These are phyloP conservation scores for Gambelia wislizenii DNA, from an alignment of 2,797 vertebrate genomes.

Conservation along the genomic window DNA sequence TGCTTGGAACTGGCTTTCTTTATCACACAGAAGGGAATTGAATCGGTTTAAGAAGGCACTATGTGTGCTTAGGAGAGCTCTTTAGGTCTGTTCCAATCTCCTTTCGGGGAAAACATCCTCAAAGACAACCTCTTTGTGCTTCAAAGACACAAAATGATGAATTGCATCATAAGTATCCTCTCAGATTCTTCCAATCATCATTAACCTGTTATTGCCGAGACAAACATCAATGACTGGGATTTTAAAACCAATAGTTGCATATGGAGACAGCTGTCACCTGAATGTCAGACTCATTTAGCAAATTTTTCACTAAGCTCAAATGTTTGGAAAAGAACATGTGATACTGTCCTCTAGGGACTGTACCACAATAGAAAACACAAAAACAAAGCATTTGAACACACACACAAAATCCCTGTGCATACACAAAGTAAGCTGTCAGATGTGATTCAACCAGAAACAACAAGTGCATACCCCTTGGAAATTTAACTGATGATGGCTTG, in stretches of 20 bases:
- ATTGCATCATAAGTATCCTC: neutral
- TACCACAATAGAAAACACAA: neutral
- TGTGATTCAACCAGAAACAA: neutral
- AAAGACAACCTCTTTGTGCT: slow-evolving; percentile 12
- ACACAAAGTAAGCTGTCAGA: neutral
- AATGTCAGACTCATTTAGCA: neutral
- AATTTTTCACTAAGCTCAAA: neutral
- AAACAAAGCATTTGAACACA: neutral
- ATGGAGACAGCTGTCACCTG: slow-evolving; percentile 4
- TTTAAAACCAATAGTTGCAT: neutral
- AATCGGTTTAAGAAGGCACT: slow-evolving; percentile 58
- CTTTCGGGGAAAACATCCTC: neutral
- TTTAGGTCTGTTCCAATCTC: slow-evolving; percentile 41
- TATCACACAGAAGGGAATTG: slow-evolving; percentile 69
- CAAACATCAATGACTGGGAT: neutral
- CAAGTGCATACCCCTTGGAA: neutral
- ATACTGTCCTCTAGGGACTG: neutral
- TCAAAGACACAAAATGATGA: slow-evolving; percentile 20
- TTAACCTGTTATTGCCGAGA: slow-evolving; percentile 32
- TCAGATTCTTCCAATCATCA: neutral
- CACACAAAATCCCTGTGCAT: no score
- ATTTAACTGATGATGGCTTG: neutral
- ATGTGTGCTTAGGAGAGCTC: slow-evolving; percentile 60
- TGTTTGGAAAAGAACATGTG: neutral
- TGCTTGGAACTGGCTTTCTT: slow-evolving; percentile 59